Conservation (phyloP, 2,888 invertebrate genomes). For the Arctia plantaginis region DNA sequence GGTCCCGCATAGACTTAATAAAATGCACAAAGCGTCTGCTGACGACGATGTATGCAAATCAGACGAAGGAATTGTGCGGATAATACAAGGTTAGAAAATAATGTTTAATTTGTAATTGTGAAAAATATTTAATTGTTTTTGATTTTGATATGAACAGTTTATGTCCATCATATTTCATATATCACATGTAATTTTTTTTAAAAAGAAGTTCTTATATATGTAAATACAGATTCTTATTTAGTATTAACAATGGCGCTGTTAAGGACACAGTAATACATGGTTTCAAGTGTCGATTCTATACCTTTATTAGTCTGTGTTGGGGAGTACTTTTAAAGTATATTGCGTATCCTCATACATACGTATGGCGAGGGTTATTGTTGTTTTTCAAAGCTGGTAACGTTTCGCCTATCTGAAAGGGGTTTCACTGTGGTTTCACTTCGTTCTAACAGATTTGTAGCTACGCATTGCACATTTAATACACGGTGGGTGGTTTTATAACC, state of each 20-base stretch:
- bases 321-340: conserved; percentile 79
- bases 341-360: conserved; percentile 80
- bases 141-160: neutral
- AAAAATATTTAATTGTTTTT: neutral
- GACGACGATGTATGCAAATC: conserved; percentile 63
- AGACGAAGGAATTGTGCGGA: conserved; percentile 19
- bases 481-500: conserved; percentile 67
- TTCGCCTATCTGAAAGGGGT: conserved; percentile 73
- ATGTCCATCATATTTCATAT: neutral
- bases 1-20: conserved; percentile 73
- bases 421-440: conserved; percentile 63
- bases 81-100: neutral
- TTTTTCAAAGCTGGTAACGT: conserved; percentile 79
- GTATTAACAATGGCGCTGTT: neutral
- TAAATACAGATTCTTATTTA: neutral
- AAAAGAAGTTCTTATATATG: neutral
- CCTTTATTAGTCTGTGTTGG: conserved; percentile 58
- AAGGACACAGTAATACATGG: neutral
- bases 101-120: neutral
- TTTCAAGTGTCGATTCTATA: conserved; percentile 45
- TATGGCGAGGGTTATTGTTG: conserved; percentile 82
- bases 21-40: conserved; percentile 62
- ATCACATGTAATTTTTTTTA: neutral
- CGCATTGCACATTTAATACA: conserved; percentile 66
- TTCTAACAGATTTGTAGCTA: conserved; percentile 73